Percentiles rank a stretch among this genome's conserved stretches.
Evolutionary conservation across 53 echinoderm and acorn worm genomes (phyloP).

Genomic region (Stichopus horrens): DNA sequence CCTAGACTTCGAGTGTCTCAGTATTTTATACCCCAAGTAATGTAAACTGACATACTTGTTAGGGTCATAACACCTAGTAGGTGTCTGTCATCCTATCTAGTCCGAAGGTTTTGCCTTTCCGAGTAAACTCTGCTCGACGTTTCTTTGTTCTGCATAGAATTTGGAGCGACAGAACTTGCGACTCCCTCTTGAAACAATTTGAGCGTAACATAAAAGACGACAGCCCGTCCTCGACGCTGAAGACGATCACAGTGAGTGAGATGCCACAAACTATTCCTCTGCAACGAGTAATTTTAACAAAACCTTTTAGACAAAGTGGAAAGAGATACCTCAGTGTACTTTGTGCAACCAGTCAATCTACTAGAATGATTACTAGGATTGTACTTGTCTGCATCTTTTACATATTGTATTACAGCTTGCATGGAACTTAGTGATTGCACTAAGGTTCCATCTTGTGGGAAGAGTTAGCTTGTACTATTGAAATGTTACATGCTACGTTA

Average conservation of each 20-base stretch:
- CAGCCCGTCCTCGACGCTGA: constrained; percentile 62
- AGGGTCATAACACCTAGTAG: too few species aligned
- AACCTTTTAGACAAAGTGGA: too few species aligned
- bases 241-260: constrained; percentile 76
- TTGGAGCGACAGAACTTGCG: constrained; percentile 72
- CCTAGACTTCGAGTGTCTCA: too few species aligned
- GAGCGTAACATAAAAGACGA: constrained; percentile 57
- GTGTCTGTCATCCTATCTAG: too few species aligned
- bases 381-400: not conserved
- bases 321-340: too few species aligned
- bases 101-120: too few species aligned
- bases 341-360: too few species aligned
- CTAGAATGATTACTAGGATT: too few species aligned
- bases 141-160: constrained; percentile 57
- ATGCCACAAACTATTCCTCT: too few species aligned
- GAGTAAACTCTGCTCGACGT: too few species aligned
- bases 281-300: too few species aligned
- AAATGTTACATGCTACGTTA: too few species aligned
- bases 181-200: constrained; percentile 67
- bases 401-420: not conserved
- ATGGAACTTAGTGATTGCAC: not conserved
- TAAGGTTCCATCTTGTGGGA: not conserved
- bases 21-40: not conserved
- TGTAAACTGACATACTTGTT: not conserved
- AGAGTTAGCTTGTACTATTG: not conserved